Evolutionary conservation across 1,140 invertebrate species (phyloP), one percentile per base, ranked within the genome.

Genomic region (Cydia splendana): DNA sequence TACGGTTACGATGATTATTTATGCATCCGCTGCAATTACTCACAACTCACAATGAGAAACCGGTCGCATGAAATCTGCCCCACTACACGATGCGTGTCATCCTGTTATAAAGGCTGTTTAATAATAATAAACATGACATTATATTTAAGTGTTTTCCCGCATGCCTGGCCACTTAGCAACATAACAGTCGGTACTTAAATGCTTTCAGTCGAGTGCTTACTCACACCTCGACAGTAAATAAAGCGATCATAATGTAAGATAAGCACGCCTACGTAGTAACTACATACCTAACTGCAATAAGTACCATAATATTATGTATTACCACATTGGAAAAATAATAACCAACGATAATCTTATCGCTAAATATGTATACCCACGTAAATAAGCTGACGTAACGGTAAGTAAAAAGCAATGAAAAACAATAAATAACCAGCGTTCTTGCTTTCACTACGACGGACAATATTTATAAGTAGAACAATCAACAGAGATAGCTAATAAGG

Each of bases 1-100:
- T 80, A 80, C 77, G 71, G 78, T 78, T 77, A 75, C 65, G 74
- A 42, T n/a, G 69, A 80, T 76, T 75, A 79, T 81, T 79, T 81
- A 82, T 79, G 79, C 78, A 79, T 48, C 38, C 76, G 45, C 34
- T 71, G 62, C 77, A 57, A 77, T 82, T 76, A 80, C 77, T 80
- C 77, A 84, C 75, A 67, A 80, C 77, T 80, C 77, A 82, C 75
- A 67, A 76, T 62, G 57, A 71, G 4, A 65, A 77, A 79, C 78
- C 77, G 76, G 79, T 79, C 69, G 71, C 73, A 42, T 45, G 73
- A 79, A 83, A 73, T 67, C 74, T 34, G 34, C 34, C 28, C 34
- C 62, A 76, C 57, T 20, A 62, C 74, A 20, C 48, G 13, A 18
- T 51, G 28, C 30, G 45, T 69, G 24, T 53, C 78, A 79, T 77